These are phyloP conservation scores for Marmota monax DNA, from an alignment of 2,113 vertebrate species.

Conservation along the genomic window DNA sequence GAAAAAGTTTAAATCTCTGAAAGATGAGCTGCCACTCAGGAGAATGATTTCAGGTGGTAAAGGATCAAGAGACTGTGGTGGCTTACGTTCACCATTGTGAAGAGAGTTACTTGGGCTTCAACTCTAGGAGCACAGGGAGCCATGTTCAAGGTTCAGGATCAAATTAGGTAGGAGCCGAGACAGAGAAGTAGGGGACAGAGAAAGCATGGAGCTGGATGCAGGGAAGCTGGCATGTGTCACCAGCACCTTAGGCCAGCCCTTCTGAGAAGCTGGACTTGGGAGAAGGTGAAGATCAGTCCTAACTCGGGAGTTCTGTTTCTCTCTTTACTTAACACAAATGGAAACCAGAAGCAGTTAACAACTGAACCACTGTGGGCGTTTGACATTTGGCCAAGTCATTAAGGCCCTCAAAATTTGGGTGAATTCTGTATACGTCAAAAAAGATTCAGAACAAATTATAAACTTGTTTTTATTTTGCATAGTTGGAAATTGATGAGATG, in stretches of 20 bases:
- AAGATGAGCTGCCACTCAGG: constrained; percentile 31
- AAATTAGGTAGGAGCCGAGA: background rate
- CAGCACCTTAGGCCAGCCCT: background rate
- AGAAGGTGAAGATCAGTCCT: background rate
- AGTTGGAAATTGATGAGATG: background rate
- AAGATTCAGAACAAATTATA: background rate
- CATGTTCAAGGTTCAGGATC: background rate
- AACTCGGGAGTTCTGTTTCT: constrained; percentile 12
- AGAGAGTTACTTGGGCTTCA: constrained; percentile 16
- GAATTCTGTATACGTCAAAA: background rate
- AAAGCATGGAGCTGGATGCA: too few species aligned
- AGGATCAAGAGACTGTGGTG: background rate
- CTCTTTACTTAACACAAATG: background rate
- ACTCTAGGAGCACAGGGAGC: background rate
- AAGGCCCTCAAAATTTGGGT: background rate
- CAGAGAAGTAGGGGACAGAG: background rate
- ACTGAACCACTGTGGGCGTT: background rate
- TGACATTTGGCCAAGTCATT: background rate
- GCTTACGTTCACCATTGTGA: background rate
- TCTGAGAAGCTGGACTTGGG: background rate
- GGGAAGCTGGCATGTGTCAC: background rate
- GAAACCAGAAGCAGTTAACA: background rate
- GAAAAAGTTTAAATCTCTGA: constrained; percentile 65
- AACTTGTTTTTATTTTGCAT: background rate
- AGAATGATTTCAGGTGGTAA: constrained; percentile 37